phyloP scores from a whole-genome alignment of 2,797 vertebrate species.

The Fistularia commersonii region DNA sequence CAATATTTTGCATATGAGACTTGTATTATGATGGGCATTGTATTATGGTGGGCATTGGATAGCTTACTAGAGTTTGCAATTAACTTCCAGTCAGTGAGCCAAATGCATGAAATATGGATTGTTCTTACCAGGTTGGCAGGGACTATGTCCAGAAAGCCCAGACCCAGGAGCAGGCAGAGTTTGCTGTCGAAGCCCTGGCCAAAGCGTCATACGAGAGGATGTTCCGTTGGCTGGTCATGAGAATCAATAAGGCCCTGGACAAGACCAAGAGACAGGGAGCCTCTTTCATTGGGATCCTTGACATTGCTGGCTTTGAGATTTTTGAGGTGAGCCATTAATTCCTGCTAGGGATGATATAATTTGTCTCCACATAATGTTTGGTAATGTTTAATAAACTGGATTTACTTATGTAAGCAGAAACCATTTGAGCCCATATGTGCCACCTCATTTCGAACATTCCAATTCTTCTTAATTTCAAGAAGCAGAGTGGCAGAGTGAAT shows the following conservation, averaged over 20 bases:
- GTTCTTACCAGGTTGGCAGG: conserved; percentile 76
- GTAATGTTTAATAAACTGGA: no score
- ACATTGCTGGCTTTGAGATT: conserved; percentile 98
- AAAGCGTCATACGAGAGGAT: conserved; percentile 97
- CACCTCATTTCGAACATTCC: no score
- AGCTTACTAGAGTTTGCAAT: no score
- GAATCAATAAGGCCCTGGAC: conserved; percentile 96
- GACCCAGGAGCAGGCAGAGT: conserved; percentile 97
- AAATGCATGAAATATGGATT: not conserved
- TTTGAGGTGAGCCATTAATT: conserved; percentile 81
- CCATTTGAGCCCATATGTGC: no score
- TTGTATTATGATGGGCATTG: no score
- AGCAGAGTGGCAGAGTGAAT: no score
- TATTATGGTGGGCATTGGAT: no score
- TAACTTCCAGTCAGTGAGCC: no score
- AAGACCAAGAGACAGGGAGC: conserved; percentile 97
- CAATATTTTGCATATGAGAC: no score
- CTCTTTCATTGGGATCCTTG: conserved; percentile 96
- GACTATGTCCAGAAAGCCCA: conserved; percentile 98
- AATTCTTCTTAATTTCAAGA: no score
- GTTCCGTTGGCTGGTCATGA: conserved; percentile 97
- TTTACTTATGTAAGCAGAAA: no score
- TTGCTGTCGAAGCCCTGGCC: conserved; percentile 93
- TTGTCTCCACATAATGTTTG: not conserved
- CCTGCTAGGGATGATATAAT: not conserved